Conservation (phyloP, 2,113 vertebrate species). For the Aldabrachelys gigantea region DNA sequence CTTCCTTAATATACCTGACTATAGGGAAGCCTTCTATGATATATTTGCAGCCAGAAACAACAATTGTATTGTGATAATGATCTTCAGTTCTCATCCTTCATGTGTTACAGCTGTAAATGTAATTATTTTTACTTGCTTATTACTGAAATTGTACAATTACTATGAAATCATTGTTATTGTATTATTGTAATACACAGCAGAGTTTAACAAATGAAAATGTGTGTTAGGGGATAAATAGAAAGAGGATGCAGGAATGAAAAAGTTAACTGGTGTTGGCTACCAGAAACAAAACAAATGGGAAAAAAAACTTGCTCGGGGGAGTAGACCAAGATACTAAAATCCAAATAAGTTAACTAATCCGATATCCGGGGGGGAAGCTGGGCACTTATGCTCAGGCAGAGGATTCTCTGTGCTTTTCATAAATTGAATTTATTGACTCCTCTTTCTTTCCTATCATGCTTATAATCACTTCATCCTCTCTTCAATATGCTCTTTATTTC, state of each 20-base stretch:
- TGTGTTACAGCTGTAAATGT: slow-evolving; percentile 24
- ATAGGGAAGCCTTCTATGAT: slow-evolving; percentile 50
- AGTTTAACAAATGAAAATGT: slow-evolving; percentile 47
- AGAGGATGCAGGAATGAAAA: slow-evolving; percentile 50
- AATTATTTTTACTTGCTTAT: slow-evolving; percentile 46
- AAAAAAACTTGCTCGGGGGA: slow-evolving; percentile 42
- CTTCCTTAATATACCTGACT: slow-evolving; percentile 42
- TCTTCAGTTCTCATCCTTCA: slow-evolving; percentile 50
- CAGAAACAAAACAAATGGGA: slow-evolving; percentile 49
- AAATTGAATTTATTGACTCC: slow-evolving; percentile 74
- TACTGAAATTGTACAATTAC: slow-evolving; percentile 49
- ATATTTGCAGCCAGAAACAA: slow-evolving; percentile 59
- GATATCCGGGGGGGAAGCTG: slow-evolving; percentile 50
- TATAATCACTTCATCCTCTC: slow-evolving; percentile 61
- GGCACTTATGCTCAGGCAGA: slow-evolving; percentile 13
- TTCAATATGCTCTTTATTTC: slow-evolving; percentile 53
- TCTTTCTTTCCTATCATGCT: slow-evolving; percentile 69
- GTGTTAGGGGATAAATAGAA: slow-evolving; percentile 17
- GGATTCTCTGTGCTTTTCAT: slow-evolving; percentile 65
- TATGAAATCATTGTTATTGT: slow-evolving; percentile 15
- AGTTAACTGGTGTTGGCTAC: slow-evolving; percentile 53
- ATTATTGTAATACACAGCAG: neutral
- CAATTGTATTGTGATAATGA: slow-evolving; percentile 58
- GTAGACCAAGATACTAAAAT: slow-evolving; percentile 59
- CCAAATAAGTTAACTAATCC: slow-evolving; percentile 61